Evolutionary conservation across 2,888 invertebrate genomes (phyloP), one percentile per base, ranked within the genome.

Genomic region (Acleris emargana): DNA sequence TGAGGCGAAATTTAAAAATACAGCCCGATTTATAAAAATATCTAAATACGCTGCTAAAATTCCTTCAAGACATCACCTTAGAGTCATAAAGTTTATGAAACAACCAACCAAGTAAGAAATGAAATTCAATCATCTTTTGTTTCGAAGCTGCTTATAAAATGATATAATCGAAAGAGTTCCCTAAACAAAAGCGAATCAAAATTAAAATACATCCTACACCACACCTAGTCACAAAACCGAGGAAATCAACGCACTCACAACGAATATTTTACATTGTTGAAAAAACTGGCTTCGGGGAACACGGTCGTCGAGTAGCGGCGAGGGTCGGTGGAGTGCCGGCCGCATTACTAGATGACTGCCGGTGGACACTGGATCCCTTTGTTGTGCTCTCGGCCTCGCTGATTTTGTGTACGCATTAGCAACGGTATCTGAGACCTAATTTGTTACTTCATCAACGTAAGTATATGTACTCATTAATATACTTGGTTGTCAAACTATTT

Each of bases 321-420:
- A 55, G 64, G 42, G 55, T 38, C 32, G 11, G 42, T 5, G 18
- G 45, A 45, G 58, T 22, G 22, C 54, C 18, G 77, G 84, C 81
- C 84, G 83, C 89, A 90, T 91, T 89, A 89, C 83, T 82, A 82
- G 85, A 88, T 88, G 88, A 83, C 82, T 81, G 73, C 79, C 72
- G 79, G 77, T 78, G 78, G 79, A 84, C 80, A 79, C 82, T 77
- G 80, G 76, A 80, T 84, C 74, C 81, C 88, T 89, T 90, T 90
- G 89, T 89, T 81, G 73, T 77, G 76, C 45, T 45, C 32, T 32
- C 17, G 5, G 43, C 32, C 57, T n/a, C 20, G 20, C 50, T 43
- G 57, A 57, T 63, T 63, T 58, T 22, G 57, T 52, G 49, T 32
- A 58, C 64, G 18, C 16, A 38, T 45, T 43, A 45, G 13, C 28